Percentiles rank a stretch among this genome's conserved stretches.
Evolutionary conservation across 2,113 vertebrate species (phyloP).

Genomic region (Sarotherodon lohbergeri): DNA sequence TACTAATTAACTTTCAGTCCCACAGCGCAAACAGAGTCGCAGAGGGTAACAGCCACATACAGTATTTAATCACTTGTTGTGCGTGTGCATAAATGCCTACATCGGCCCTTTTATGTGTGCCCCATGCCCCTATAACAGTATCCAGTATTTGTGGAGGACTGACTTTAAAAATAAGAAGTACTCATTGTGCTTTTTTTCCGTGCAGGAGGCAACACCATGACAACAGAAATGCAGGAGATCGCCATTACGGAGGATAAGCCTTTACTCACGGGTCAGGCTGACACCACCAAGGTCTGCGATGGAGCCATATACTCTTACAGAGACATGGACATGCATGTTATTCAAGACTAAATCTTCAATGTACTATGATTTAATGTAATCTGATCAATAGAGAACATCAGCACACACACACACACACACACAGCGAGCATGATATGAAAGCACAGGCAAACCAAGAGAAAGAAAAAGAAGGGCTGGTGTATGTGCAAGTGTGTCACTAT

Average conservation of each 20-base stretch:
- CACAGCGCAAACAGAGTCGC: constrained; percentile 12
- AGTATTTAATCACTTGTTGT: constrained; percentile 26
- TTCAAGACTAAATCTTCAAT: background rate
- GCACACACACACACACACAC: background rate
- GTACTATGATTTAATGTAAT: background rate
- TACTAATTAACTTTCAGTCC: constrained; percentile 60
- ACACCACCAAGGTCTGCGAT: constrained; percentile 68
- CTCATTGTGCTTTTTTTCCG: background rate
- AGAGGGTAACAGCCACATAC: background rate
- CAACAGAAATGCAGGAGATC: constrained; percentile 78
- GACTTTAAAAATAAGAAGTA: background rate
- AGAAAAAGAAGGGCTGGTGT: background rate
- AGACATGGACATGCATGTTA: background rate
- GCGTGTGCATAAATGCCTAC: background rate
- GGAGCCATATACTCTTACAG: background rate
- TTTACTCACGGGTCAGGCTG: constrained; percentile 69
- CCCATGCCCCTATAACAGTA: background rate
- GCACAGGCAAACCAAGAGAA: background rate
- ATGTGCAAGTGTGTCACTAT: background rate
- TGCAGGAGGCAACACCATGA: constrained; percentile 67
- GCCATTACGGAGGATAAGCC: constrained; percentile 77
- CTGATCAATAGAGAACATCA: background rate
- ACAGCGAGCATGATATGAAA: background rate
- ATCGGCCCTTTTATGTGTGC: background rate
- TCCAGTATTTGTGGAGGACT: background rate